These are phyloP conservation scores for Sphaerophoria taeniata DNA, from an alignment of 2,888 invertebrate genomes.

Conservation along the genomic window DNA sequence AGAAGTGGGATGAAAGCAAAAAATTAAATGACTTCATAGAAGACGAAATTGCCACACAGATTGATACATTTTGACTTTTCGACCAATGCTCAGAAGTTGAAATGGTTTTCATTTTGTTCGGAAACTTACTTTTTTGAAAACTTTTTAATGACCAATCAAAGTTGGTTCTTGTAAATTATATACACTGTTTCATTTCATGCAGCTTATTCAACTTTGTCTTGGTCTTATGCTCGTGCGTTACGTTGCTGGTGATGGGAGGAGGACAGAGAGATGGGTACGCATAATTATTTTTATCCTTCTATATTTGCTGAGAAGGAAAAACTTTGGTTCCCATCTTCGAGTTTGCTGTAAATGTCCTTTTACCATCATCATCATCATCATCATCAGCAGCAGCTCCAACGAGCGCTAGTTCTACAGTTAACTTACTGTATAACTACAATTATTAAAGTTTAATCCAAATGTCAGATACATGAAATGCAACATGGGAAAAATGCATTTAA, in stretches of 20 bases:
- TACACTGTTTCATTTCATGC: slow-evolving; percentile 29
- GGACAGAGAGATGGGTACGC: neutral
- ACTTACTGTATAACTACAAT: slow-evolving; percentile 39
- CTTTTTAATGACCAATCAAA: slow-evolving; percentile 50
- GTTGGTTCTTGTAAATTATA: slow-evolving; percentile 30
- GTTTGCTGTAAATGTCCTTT: neutral
- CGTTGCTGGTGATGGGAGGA: too few relatives aligned
- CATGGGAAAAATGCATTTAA: slow-evolving; percentile 61
- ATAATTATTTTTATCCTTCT: slow-evolving; percentile 54
- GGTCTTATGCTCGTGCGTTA: neutral
- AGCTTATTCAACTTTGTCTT: slow-evolving; percentile 23
- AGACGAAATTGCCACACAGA: neutral
- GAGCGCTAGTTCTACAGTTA: neutral
- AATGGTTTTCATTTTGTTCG: neutral
- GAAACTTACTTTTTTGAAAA: slow-evolving; percentile 1
- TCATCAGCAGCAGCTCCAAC: too few relatives aligned
- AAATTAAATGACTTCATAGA: neutral
- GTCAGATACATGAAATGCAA: slow-evolving; percentile 32
- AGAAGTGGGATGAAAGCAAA: neutral
- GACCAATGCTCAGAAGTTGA: neutral
- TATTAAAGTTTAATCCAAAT: slow-evolving; percentile 63
- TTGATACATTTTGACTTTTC: neutral
- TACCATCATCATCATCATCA: neutral
- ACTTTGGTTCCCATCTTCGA: neutral
- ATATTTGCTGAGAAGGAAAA: slow-evolving; percentile 30